A percentile compares a stretch with the other conserved stretches of the same genome.
Evolutionary conservation across 2,888 invertebrate genomes (phyloP).

Genomic region (Blastobasis adustella): DNA sequence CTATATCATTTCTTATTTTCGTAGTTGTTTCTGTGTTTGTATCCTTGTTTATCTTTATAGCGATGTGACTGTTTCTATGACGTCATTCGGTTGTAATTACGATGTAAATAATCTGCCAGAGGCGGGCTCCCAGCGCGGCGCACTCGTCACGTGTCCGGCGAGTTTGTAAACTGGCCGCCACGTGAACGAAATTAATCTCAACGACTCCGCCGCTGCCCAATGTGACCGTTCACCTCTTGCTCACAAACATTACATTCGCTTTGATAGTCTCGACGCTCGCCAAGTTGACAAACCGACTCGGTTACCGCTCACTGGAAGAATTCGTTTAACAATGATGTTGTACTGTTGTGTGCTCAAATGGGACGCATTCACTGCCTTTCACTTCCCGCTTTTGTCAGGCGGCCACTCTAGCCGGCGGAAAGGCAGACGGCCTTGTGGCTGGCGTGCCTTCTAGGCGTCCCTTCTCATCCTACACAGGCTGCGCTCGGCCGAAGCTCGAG

Average conservation of each 20-base stretch:
- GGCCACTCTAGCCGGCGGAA: constrained; percentile 60
- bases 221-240: constrained; percentile 14
- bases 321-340: constrained; percentile 31
- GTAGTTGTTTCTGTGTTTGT: too few relatives aligned
- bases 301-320: constrained; percentile 19
- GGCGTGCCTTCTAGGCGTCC: constrained; percentile 57
- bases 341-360: constrained; percentile 39
- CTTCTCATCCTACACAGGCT: constrained; percentile 47
- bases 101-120: too few relatives aligned
- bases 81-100: too few relatives aligned
- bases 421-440: constrained; percentile 68
- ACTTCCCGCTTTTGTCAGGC: constrained; percentile 72
- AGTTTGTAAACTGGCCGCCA: constrained; percentile 34
- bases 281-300: constrained; percentile 1
- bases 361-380: constrained; percentile 73
- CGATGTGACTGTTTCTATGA: too few relatives aligned
- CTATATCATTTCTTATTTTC: too few relatives aligned
- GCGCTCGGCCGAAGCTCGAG: constrained; percentile 1
- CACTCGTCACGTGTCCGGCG: constrained; percentile 34
- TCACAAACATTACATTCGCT: not conserved
- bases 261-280: not conserved
- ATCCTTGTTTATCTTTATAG: too few relatives aligned
- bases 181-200: constrained; percentile 29
- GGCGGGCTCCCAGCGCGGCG: not conserved
- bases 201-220: constrained; percentile 18